Percentiles rank a stretch among this genome's conserved stretches.
Evolutionary conservation across 2,888 invertebrate species (phyloP).

Genomic region (Lasioglossum lativentre): DNA sequence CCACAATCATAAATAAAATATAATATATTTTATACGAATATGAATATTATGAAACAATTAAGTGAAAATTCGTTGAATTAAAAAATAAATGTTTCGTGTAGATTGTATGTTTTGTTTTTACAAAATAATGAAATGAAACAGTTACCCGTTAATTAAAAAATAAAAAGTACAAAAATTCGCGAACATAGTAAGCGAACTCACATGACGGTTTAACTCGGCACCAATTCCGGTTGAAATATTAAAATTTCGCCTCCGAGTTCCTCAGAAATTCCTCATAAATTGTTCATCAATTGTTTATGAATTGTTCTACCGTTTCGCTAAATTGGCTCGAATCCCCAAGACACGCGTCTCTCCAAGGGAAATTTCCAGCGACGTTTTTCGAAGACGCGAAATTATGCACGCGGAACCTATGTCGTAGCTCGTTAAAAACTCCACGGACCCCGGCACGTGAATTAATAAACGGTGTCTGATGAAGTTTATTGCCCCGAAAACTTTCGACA

Average conservation of each 20-base stretch:
- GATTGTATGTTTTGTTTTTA: too few relatives aligned
- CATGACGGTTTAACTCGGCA: background rate
- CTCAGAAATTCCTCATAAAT: background rate
- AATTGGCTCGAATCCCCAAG: background rate
- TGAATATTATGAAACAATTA: too few relatives aligned
- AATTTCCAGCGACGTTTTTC: background rate
- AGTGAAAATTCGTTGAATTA: background rate
- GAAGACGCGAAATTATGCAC: background rate
- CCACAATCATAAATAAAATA: too few relatives aligned
- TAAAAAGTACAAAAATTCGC: too few relatives aligned
- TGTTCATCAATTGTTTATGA: background rate
- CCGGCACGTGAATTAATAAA: slow-evolving; percentile 18
- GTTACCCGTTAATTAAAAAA: too few relatives aligned
- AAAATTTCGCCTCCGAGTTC: background rate
- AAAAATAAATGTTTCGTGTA: background rate
- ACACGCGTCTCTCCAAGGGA: background rate
- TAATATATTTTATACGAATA: too few relatives aligned
- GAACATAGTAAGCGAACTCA: too few relatives aligned
- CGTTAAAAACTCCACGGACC: slow-evolving; percentile 4
- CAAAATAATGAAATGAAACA: too few relatives aligned
- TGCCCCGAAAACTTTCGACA: background rate
- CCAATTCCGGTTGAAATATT: background rate
- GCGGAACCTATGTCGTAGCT: background rate
- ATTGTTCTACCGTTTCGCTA: background rate
- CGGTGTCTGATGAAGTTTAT: slow-evolving; percentile 15